phyloP scores from a whole-genome alignment of 2,888 invertebrate species.

The Gryllus longicercus region DNA sequence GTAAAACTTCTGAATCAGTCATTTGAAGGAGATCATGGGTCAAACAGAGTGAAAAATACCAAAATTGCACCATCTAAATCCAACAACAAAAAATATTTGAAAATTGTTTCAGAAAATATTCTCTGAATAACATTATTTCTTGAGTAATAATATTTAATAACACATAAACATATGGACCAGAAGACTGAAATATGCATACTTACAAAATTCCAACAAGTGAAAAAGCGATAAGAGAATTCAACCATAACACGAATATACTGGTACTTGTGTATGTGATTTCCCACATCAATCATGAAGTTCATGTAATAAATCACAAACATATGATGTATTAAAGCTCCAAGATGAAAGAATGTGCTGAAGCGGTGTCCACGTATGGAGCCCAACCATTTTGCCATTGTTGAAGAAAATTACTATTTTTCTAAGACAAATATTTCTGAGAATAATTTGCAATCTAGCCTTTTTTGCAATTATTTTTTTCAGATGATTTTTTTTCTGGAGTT shows the following conservation, averaged over 20 bases:
- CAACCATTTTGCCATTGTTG: background rate
- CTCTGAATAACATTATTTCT: no score
- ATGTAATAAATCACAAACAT: background rate
- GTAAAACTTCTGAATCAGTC: background rate
- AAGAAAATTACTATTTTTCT: background rate
- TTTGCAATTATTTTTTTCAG: no score
- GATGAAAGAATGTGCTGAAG: constrained; percentile 3
- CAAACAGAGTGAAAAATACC: background rate
- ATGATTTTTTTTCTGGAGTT: no score
- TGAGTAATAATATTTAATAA: no score
- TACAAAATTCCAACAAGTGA: background rate
- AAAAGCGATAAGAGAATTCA: background rate
- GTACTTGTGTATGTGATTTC: background rate
- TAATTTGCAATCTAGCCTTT: no score
- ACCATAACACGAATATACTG: background rate
- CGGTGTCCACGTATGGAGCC: background rate
- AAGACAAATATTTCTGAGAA: no score
- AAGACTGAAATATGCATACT: background rate
- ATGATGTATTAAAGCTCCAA: background rate
- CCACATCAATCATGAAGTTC: background rate
- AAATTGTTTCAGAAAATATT: no score
- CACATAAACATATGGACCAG: no score
- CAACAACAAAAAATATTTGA: background rate
- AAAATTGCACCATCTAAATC: background rate
- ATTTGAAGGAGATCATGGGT: background rate